Evolutionary conservation across 2,113 vertebrate genomes (phyloP).

Genomic region (Ceyx melanurus): DNA sequence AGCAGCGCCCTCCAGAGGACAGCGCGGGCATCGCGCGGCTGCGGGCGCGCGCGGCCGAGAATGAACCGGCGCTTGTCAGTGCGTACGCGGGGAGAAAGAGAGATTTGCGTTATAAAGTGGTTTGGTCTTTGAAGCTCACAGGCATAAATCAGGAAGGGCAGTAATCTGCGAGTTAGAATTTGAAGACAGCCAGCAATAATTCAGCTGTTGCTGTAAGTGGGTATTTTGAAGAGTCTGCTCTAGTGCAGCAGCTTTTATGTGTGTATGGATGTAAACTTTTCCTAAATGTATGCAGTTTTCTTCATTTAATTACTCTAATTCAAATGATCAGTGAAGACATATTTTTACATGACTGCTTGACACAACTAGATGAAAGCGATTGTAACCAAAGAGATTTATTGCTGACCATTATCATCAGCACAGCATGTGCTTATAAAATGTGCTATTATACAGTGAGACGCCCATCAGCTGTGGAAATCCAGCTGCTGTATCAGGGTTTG

Average conservation of each 20-base stretch:
- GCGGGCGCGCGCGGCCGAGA: accelerated
- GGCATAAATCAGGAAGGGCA: not conserved
- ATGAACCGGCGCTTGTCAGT: not conserved
- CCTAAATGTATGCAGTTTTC: not conserved
- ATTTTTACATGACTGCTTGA: not conserved
- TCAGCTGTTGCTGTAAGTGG: not conserved
- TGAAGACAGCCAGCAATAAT: not conserved
- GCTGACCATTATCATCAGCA: not conserved
- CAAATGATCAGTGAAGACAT: not conserved
- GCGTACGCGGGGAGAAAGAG: accelerated
- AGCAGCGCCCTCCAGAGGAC: slow-evolving; percentile 62
- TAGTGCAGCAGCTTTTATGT: too few relatives aligned
- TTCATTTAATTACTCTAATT: not conserved
- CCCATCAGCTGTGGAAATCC: not conserved
- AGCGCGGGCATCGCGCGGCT: not conserved
- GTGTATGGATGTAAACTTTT: not conserved
- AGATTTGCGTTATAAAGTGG: not conserved
- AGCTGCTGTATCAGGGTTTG: not conserved
- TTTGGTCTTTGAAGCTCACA: not conserved
- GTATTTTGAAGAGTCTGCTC: not conserved
- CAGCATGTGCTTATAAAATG: not conserved
- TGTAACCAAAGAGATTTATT: not conserved
- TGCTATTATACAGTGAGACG: not conserved
- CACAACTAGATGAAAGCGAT: not conserved
- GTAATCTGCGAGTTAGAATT: not conserved